Base-by-base conservation (phyloP, 2,888 invertebrate genomes). In the Microctonus brassicae region DNA sequence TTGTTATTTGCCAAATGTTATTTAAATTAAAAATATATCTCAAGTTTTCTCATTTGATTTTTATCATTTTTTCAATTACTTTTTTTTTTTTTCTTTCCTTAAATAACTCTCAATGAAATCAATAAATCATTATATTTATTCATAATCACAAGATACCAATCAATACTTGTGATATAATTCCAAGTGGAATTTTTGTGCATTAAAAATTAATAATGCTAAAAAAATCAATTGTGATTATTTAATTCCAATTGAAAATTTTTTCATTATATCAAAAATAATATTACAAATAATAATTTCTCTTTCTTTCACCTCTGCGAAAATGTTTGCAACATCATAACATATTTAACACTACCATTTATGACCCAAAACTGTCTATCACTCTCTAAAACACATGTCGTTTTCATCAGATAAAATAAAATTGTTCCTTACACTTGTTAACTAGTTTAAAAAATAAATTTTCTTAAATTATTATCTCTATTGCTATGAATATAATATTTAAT, bases 351-450 rank as follows among this genome's bases (percentile, higher is more conserved):
- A 24, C 57, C n/a, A 77, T 78, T 78, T 79, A 65, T 81, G 81
- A 80, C 81, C 81, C 72, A 76, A 79, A 81, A 80, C 69, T 77
- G 80, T 80, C 80, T 65, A 67, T 80, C 79, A 79, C 70, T 68
- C 55, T 57, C 36, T 33, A 58, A 58, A 72, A 66, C 74, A 75
- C 77, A 75, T 75, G 74, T 47, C 47, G 47, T 17, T 47, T 47
- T 47, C 47, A 47, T 47, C 47, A 47, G 47, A 47, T 47, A 47
- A 47, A 47, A 47, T 17, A 1, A 47, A 47, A 47, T n/a, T 47
- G 17, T 17, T 47, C 47, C 7, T 47, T 47, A 47, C 47, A 47
- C 47, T n/a, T n/a, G n/a, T 47, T 47, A 47, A 47, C 47, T n/a
- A 17, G 17, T 47, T 47, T 47, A 17, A 7, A 47, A 47, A 47